phyloP scores from a whole-genome alignment of 1,140 invertebrate genomes.

The Halyomorpha halys region DNA sequence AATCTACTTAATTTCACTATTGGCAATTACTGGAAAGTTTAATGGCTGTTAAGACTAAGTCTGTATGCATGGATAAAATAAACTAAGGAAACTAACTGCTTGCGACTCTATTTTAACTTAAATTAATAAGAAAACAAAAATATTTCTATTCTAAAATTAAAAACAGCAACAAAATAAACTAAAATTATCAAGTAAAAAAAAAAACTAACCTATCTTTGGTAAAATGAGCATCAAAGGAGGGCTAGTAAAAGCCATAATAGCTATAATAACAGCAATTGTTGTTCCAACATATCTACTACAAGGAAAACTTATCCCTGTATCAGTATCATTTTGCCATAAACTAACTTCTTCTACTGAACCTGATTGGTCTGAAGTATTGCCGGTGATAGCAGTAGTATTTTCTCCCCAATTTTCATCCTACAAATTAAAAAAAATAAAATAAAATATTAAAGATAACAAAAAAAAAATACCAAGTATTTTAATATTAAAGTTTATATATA shows the following conservation, averaged over 20 bases:
- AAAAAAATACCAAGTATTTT: not conserved
- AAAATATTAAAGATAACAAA: not conserved
- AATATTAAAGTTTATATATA: slow-evolving; percentile 11
- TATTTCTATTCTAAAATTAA: too few relatives aligned
- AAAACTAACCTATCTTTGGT: slow-evolving; percentile 60
- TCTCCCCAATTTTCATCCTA: slow-evolving; percentile 98
- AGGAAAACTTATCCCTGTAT: slow-evolving; percentile 59
- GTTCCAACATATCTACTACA: slow-evolving; percentile 71
- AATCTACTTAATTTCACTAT: too few relatives aligned
- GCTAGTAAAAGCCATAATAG: slow-evolving; percentile 74
- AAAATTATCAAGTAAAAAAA: slow-evolving; percentile 27
- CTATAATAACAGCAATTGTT: slow-evolving; percentile 62
- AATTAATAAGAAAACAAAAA: too few relatives aligned
- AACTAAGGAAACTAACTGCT: not conserved
- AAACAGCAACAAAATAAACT: too few relatives aligned
- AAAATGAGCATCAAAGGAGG: slow-evolving; percentile 89
- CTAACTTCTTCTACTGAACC: slow-evolving; percentile 84
- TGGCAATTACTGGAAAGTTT: too few relatives aligned
- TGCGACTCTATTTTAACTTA: not conserved
- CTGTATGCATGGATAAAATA: too few relatives aligned
- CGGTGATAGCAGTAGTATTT: slow-evolving; percentile 92
- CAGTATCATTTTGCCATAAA: slow-evolving; percentile 59
- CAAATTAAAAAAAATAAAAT: slow-evolving; percentile 6
- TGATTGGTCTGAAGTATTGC: slow-evolving; percentile 89
- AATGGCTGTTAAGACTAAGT: too few relatives aligned